These are phyloP conservation scores for Adelphocoris suturalis DNA, from an alignment of 2,888 invertebrate species.

Conservation along the genomic window DNA sequence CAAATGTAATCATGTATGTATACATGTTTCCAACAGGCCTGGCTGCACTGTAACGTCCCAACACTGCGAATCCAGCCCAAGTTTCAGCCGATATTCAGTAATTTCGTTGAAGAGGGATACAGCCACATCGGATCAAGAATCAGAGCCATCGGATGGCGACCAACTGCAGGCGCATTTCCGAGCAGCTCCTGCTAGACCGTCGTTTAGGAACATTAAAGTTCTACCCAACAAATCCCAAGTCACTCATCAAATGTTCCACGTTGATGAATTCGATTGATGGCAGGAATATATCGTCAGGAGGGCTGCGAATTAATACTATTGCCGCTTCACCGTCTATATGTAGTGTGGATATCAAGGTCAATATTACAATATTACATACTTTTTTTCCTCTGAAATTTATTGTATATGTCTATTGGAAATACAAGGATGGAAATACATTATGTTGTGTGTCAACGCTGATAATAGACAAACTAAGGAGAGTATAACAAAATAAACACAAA, in stretches of 20 bases:
- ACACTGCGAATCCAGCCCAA: neutral
- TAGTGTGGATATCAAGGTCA: too few relatives aligned
- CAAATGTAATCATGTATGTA: too few relatives aligned
- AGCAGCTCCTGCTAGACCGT: slow-evolving; percentile 7
- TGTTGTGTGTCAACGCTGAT: too few relatives aligned
- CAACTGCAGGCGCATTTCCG: neutral
- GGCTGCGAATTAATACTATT: too few relatives aligned
- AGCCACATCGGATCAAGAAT: neutral
- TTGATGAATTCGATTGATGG: slow-evolving; percentile 2
- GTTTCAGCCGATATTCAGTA: neutral
- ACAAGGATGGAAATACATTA: too few relatives aligned
- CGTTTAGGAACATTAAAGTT: slow-evolving; percentile 14
- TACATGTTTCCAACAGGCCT: neutral
- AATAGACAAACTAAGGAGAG: too few relatives aligned
- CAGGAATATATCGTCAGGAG: too few relatives aligned
- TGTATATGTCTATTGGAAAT: too few relatives aligned
- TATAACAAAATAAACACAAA: too few relatives aligned
- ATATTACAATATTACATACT: too few relatives aligned
- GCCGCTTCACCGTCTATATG: too few relatives aligned
- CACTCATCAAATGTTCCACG: slow-evolving; percentile 33
- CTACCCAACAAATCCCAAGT: slow-evolving; percentile 24
- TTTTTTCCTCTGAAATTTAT: too few relatives aligned
- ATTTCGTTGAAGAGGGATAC: neutral
- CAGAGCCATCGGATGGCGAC: neutral
- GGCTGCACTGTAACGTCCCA: neutral